Conservation (phyloP, 1,140 invertebrate species). For the Mycetomoellerius zeteki region DNA sequence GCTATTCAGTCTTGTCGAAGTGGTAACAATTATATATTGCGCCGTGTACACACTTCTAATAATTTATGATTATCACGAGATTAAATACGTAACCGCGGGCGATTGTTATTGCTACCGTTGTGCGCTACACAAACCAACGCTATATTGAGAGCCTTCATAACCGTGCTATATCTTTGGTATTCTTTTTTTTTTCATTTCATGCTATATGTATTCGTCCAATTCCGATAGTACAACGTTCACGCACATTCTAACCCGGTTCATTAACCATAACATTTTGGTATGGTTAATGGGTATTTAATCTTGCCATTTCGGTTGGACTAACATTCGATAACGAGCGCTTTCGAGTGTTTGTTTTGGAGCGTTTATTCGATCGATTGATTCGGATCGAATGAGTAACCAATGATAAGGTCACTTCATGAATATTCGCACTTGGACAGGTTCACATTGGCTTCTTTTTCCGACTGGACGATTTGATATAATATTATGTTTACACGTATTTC, state of each 20-base stretch:
- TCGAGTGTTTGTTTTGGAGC: slow-evolving; percentile 61
- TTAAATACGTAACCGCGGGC: slow-evolving; percentile 61
- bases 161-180: slow-evolving; percentile 7
- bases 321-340: slow-evolving; percentile 60
- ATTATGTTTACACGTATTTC: slow-evolving; percentile 75
- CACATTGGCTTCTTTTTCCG: slow-evolving; percentile 74
- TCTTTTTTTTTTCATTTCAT: slow-evolving; percentile 18
- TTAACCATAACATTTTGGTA: slow-evolving; percentile 4
- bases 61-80: slow-evolving; percentile 67
- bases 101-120: slow-evolving; percentile 61
- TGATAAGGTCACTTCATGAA: slow-evolving; percentile 70
- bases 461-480: slow-evolving; percentile 68
- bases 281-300: slow-evolving; percentile 48
- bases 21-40: slow-evolving; percentile 68
- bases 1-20: slow-evolving; percentile 63
- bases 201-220: not conserved
- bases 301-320: slow-evolving; percentile 63
- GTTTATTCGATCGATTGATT: slow-evolving; percentile 68
- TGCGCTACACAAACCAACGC: slow-evolving; percentile 9
- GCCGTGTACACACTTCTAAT: slow-evolving; percentile 54
- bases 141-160: slow-evolving; percentile 34
- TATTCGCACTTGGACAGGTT: slow-evolving; percentile 74
- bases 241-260: not conserved
- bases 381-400: slow-evolving; percentile 66
- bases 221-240: not conserved